Conservation (phyloP, 2,888 invertebrate genomes). For the Meloe dianella region DNA sequence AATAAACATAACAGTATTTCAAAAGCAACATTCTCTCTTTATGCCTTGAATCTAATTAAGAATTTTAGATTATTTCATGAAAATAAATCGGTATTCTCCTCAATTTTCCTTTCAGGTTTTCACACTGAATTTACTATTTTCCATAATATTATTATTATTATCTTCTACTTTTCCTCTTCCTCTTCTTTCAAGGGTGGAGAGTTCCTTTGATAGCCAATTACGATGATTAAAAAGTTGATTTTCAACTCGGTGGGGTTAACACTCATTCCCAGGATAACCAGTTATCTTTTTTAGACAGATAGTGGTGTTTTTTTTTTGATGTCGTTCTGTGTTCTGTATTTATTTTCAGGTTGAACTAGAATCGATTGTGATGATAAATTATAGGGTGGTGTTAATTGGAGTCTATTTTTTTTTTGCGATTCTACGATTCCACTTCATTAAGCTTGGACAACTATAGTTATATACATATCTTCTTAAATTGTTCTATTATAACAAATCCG, state of each 20-base stretch:
- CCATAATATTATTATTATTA: not conserved
- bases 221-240: slow-evolving; percentile 41
- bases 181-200: slow-evolving; percentile 17
- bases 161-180: not conserved
- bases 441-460: not conserved
- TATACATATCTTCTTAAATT: not conserved
- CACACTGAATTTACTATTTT: slow-evolving; percentile 31
- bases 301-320: slow-evolving; percentile 8
- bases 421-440: not conserved
- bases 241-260: not conserved
- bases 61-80: slow-evolving; percentile 47
- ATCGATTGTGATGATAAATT: not conserved
- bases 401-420: not conserved
- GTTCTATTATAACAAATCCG: slow-evolving; percentile 10
- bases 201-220: slow-evolving; percentile 42
- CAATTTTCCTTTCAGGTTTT: slow-evolving; percentile 30
- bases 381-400: slow-evolving; percentile 10
- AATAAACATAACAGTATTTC: slow-evolving; percentile 56
- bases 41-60: slow-evolving; percentile 53
- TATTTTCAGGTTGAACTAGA: not conserved
- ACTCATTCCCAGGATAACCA: not conserved
- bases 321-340: slow-evolving; percentile 9
- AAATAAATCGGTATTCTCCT: slow-evolving; percentile 45
- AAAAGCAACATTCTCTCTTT: slow-evolving; percentile 33
- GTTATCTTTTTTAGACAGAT: not conserved